Base-by-base conservation (phyloP, 2,888 invertebrate species). In the Monopis laevigella region DNA sequence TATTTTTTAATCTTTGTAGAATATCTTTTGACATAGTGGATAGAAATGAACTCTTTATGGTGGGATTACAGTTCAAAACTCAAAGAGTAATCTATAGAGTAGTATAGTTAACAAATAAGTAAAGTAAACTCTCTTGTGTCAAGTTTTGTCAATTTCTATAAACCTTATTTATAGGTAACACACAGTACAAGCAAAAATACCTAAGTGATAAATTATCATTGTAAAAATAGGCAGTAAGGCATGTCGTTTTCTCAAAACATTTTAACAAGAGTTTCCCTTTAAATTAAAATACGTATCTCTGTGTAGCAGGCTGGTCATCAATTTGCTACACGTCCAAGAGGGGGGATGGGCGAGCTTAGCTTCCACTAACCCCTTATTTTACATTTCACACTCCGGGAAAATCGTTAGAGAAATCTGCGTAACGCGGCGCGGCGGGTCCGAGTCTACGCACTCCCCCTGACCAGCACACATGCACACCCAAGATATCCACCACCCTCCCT, bases 351-450 rank as follows among this genome's bases (percentile, higher is more conserved):
- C 52, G 60, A 64, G 62, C 61, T 61, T 59, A 62, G 71, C 65
- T 68, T 67, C 69, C 66, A 66, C 71, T 80, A 77, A 81, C 78
- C 78, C 78, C 77, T 78, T 75, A 78, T 78, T 80, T 80, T 80
- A 78, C 78, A 80, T 80, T 80, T 80, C 78, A 80, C 78, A 80
- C 78, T 80, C 75, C 68, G 75, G 77, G 78, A 80, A 80, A 80
- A 78, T 78, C 78, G 78, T 80, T 78, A 78, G 77, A 74, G 78
- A 80, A 80, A 80, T 80, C 78, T 78, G 78, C 78, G 74, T 78
- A 74, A 61, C 75, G 70, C 74, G 74, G 34, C 40, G 70, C 68
- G 41, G 73, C 78, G 73, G 77, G 73, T 74, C 74, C 73, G 72
- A 69, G 60, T 61, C 65, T 70, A 60, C 74, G 72, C 72, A 72